phyloP scores from a whole-genome alignment of 2,113 vertebrate species.

The Boleophthalmus pectinirostris region DNA sequence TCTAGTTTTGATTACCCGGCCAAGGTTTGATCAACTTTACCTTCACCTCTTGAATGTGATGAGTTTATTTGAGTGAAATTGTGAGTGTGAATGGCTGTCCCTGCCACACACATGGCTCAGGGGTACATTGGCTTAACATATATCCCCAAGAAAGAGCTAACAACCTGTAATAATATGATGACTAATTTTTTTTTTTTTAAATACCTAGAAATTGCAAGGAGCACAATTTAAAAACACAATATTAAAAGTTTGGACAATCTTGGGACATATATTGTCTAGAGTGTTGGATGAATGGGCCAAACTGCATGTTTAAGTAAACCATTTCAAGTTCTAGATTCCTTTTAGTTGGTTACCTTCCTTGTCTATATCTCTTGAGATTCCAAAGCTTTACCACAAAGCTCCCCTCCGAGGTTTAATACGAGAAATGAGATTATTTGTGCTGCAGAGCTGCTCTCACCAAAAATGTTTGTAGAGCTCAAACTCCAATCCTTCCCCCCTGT shows the following conservation, averaged over 20 bases:
- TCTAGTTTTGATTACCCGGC: neutral
- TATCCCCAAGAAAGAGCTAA: too few relatives aligned
- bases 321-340: constrained; percentile 16
- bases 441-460: constrained; percentile 55
- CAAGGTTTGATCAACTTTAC: neutral
- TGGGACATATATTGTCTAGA: neutral
- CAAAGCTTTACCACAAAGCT: constrained; percentile 32
- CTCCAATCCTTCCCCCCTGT: constrained; percentile 55
- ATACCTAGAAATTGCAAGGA: too few relatives aligned
- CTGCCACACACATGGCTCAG: too few relatives aligned
- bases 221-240: too few relatives aligned
- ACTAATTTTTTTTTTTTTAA: too few relatives aligned
- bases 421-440: constrained; percentile 67
- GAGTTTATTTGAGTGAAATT: too few relatives aligned
- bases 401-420: constrained; percentile 52
- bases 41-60: neutral
- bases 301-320: constrained; percentile 1
- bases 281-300: neutral
- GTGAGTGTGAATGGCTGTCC: too few relatives aligned
- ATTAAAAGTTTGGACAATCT: too few relatives aligned
- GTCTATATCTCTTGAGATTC: constrained; percentile 30
- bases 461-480: constrained; percentile 62
- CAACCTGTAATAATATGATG: too few relatives aligned
- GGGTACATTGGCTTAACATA: too few relatives aligned
- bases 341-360: constrained; percentile 25